A percentile compares a stretch with the other conserved stretches of the same genome.
phyloP scores from a whole-genome alignment of 2,888 invertebrate species.

The Acanthococcus lagerstroemiae region DNA sequence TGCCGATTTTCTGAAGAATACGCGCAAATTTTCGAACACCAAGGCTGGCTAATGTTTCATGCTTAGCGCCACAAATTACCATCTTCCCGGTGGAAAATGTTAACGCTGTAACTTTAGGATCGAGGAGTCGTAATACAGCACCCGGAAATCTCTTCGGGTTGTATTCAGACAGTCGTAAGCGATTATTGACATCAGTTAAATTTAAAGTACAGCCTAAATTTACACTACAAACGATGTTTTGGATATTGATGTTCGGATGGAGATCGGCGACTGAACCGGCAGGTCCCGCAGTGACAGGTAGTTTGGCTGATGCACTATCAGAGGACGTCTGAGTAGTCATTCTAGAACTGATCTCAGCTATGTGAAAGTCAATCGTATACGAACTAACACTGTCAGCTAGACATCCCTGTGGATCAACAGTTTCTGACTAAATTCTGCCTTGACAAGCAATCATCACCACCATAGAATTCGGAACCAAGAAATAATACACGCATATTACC shows the following conservation, averaged over 20 bases:
- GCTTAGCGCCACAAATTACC: conserved; percentile 69
- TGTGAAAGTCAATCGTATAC: no score
- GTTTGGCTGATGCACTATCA: no score
- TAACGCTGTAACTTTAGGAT: conserved; percentile 63
- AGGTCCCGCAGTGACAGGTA: no score
- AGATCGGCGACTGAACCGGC: neutral
- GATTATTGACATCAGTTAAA: conserved; percentile 61
- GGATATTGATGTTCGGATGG: conserved; percentile 4
- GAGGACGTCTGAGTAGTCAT: no score
- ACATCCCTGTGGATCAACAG: no score
- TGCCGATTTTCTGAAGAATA: conserved; percentile 71
- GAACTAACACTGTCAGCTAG: no score
- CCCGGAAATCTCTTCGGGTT: conserved; percentile 73
- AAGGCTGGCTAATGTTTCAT: conserved; percentile 64
- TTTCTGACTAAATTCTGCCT: no score
- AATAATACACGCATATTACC: no score
- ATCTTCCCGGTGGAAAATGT: conserved; percentile 73
- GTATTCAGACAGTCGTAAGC: conserved; percentile 72
- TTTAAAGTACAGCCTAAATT: conserved; percentile 62
- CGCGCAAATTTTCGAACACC: conserved; percentile 71
- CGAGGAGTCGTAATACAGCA: conserved; percentile 70
- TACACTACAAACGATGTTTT: conserved; percentile 70
- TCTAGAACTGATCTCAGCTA: no score
- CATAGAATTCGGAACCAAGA: no score
- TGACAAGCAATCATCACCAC: no score